Evolutionary conservation across 2,888 invertebrate genomes (phyloP).

Genomic region (Drosophila koepferae): DNA sequence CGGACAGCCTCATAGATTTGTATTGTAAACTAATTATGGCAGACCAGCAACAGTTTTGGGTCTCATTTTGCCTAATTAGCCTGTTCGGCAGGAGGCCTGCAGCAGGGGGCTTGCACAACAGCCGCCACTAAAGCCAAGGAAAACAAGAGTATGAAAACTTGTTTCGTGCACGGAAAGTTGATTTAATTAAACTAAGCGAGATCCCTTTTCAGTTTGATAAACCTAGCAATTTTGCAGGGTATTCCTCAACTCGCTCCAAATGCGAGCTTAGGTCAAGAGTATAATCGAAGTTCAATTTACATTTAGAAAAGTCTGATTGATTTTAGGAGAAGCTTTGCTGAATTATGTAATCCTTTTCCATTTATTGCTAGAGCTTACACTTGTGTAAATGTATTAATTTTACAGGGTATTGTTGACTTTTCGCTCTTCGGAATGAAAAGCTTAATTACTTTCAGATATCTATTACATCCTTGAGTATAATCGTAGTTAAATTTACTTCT

Average conservation of each 20-base stretch:
- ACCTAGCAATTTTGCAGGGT: too few relatives aligned
- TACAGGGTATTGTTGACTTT: neutral
- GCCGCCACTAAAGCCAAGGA: slow-evolving; percentile 47
- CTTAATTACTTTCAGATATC: too few relatives aligned
- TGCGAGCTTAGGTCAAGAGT: too few relatives aligned
- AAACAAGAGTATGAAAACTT: slow-evolving; percentile 30
- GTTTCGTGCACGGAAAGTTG: neutral
- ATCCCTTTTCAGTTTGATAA: neutral
- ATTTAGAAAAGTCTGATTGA: too few relatives aligned
- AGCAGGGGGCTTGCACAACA: slow-evolving; percentile 44
- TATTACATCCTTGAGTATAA: too few relatives aligned
- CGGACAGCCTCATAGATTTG: slow-evolving; percentile 21
- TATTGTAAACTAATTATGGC: slow-evolving; percentile 59
- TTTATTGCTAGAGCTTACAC: neutral
- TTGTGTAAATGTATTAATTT: too few relatives aligned
- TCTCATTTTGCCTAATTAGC: slow-evolving; percentile 27
- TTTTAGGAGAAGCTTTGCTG: neutral
- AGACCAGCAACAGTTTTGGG: slow-evolving; percentile 10
- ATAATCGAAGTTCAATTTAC: too few relatives aligned
- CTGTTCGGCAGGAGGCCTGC: slow-evolving; percentile 11
- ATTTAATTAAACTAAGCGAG: neutral
- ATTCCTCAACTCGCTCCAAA: neutral
- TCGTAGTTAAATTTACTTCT: too few relatives aligned
- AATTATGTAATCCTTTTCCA: too few relatives aligned
- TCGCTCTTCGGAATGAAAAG: too few relatives aligned